Evolutionary conservation across 2,797 vertebrate species (phyloP).

Genomic region (Cryptoblepharus egeriae): DNA sequence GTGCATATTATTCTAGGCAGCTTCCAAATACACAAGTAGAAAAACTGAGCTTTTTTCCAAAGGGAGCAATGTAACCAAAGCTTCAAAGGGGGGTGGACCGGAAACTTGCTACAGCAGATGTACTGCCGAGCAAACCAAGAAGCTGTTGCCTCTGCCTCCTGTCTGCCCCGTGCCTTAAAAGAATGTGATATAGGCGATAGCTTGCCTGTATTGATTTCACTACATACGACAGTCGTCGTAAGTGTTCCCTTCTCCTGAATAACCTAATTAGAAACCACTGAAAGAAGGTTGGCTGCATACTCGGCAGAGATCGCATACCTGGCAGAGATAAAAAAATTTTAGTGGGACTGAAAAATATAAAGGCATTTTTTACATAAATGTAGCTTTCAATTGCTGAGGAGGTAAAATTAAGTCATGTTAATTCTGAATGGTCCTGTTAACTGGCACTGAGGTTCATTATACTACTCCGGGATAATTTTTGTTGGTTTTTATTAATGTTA

Average conservation of each 20-base stretch:
- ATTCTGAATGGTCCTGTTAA: too few species aligned
- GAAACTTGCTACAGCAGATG: neutral
- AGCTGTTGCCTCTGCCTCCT: neutral
- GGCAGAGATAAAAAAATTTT: too few species aligned
- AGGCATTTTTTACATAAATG: neutral
- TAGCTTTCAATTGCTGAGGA: neutral
- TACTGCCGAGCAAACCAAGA: neutral
- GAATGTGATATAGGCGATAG: neutral
- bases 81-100: neutral
- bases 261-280: neutral
- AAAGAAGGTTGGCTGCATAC: neutral
- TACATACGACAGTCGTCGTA: neutral
- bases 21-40: neutral
- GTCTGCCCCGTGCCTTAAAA: neutral
- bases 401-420: neutral
- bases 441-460: too few species aligned
- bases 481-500: too few species aligned
- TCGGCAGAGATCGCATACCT: too few species aligned
- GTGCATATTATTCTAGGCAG: too few species aligned
- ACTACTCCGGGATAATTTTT: too few species aligned
- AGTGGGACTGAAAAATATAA: neutral
- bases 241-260: neutral
- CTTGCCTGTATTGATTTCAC: neutral
- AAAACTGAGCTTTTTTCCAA: neutral
- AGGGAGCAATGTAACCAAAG: slow-evolving; percentile 1